Percentiles rank a stretch among this genome's conserved stretches.
These are phyloP conservation scores for Dasyprocta punctata DNA, from an alignment of 2,113 vertebrate species.

Conservation along the genomic window DNA sequence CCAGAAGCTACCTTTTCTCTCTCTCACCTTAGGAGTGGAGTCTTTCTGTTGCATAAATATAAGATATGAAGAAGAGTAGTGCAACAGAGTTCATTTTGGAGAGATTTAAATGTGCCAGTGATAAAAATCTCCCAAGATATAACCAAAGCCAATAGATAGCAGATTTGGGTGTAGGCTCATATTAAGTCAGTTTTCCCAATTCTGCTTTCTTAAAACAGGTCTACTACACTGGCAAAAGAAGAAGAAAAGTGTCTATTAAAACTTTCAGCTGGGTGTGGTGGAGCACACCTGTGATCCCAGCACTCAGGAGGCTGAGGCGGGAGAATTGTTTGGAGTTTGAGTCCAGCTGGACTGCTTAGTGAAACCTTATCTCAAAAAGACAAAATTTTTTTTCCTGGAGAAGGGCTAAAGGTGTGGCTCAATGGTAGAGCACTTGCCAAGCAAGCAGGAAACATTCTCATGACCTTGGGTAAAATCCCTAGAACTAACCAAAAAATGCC, in stretches of 20 bases:
- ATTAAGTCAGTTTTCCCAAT: neutral
- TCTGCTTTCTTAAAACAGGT: constrained; percentile 17
- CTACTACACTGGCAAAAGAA: neutral
- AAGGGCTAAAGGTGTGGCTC: neutral
- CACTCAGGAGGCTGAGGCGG: neutral
- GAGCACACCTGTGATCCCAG: neutral
- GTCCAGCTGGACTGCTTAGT: neutral
- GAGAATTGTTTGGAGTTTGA: neutral
- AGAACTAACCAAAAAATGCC: neutral
- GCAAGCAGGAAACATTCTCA: neutral
- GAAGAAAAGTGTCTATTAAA: neutral
- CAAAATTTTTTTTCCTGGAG: neutral
- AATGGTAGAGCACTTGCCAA: neutral
- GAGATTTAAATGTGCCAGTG: neutral
- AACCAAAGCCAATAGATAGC: neutral
- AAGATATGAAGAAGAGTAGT: neutral
- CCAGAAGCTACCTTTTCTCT: neutral
- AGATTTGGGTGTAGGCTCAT: neutral
- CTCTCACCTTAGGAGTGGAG: neutral
- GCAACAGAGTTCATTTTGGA: constrained; percentile 16
- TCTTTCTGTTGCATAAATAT: neutral
- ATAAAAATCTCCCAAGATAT: neutral
- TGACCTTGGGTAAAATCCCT: neutral
- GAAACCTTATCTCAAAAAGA: neutral
- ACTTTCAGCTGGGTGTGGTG: neutral